Conservation (phyloP, 2,113 vertebrate genomes). For the Pionites leucogaster region DNA sequence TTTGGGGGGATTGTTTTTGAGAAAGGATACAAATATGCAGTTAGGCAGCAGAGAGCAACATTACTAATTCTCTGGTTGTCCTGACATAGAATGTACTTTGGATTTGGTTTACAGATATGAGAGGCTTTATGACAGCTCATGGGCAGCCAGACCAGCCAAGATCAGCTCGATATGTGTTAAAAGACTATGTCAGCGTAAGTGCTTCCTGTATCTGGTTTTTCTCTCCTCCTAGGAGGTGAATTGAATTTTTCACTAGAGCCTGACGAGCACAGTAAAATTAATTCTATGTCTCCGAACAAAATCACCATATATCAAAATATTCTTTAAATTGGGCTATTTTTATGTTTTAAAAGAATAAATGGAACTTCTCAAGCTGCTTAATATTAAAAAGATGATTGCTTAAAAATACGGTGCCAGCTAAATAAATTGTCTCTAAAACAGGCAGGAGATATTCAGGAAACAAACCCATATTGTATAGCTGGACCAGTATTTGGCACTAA, state of each 20-base stretch:
- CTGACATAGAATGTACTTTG: neutral
- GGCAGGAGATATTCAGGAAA: neutral
- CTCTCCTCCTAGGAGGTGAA: neutral
- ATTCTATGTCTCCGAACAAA: neutral
- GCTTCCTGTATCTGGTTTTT: neutral
- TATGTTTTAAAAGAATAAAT: neutral
- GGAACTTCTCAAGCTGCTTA: neutral
- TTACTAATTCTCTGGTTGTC: neutral
- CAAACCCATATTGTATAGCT: neutral
- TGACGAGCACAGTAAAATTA: neutral
- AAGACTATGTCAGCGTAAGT: constrained; percentile 92
- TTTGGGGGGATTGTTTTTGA: neutral
- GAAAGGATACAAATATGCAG: neutral
- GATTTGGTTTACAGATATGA: constrained; percentile 82
- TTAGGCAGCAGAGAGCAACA: neutral
- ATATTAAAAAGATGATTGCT: neutral
- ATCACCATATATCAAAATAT: neutral
- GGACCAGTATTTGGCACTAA: neutral
- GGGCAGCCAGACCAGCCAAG: constrained; percentile 94
- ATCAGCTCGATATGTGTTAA: constrained; percentile 91
- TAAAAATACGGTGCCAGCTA: neutral
- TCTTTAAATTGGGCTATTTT: neutral
- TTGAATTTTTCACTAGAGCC: neutral
- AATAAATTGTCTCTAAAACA: neutral
- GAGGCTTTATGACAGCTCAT: constrained; percentile 95